Conservation (phyloP, 2,113 vertebrate species). For the Centropus bengalensis region DNA sequence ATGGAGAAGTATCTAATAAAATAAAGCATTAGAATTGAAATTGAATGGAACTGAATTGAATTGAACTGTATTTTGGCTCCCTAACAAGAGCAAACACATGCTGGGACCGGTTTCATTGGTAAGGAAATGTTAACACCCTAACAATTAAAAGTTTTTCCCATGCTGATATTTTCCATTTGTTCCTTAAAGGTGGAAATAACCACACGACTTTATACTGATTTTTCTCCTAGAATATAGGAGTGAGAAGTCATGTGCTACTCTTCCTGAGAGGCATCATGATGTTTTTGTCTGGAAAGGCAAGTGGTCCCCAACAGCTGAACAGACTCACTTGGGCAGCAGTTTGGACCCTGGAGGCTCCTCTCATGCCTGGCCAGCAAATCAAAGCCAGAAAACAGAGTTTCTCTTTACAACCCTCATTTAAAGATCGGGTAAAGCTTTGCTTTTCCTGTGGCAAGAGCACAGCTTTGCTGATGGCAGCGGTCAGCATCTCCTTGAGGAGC, state of each 20-base stretch:
- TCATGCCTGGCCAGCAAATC: neutral
- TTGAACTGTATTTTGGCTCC: neutral
- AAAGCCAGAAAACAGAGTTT: neutral
- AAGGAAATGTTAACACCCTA: neutral
- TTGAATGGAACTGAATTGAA: neutral
- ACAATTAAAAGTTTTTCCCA: neutral
- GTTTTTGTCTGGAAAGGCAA: neutral
- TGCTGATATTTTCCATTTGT: neutral
- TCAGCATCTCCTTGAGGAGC: neutral
- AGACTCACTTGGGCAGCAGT: neutral
- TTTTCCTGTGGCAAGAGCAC: neutral
- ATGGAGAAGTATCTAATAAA: neutral
- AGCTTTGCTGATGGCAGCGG: rapidly evolving
- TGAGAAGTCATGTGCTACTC: rapidly evolving
- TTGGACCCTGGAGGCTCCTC: neutral
- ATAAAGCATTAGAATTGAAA: neutral
- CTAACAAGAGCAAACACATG: neutral
- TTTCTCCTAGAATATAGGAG: neutral
- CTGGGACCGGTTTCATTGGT: neutral
- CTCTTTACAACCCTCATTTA: neutral
- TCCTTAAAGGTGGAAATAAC: neutral
- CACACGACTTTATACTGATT: neutral
- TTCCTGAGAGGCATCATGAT: neutral
- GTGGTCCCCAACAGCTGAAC: rapidly evolving
- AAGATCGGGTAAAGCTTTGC: neutral